These are phyloP conservation scores for Tapirus terrestris DNA, from an alignment of 2,113 vertebrate genomes.

Conservation along the genomic window DNA sequence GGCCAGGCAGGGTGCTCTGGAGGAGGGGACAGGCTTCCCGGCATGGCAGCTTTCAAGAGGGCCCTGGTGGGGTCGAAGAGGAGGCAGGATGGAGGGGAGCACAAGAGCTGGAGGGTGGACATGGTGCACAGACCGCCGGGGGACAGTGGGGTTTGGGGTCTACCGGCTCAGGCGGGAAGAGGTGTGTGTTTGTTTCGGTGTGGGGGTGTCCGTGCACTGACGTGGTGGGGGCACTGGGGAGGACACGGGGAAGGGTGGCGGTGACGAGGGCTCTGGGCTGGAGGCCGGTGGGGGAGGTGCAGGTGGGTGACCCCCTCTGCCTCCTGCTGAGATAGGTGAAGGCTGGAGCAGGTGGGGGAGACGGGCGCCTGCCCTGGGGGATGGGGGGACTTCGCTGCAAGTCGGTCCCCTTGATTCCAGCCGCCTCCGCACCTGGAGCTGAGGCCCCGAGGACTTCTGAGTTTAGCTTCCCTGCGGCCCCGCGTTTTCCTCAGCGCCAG, in stretches of 20 bases:
- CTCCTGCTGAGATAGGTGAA: background rate
- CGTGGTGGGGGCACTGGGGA: no score
- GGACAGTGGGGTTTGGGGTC: no score
- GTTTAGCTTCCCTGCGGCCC: no score
- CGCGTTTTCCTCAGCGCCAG: background rate
- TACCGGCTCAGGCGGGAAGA: no score
- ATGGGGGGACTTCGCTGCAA: accelerated
- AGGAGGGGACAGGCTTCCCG: background rate
- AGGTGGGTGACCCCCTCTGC: background rate
- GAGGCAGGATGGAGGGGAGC: background rate
- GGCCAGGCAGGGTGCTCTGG: background rate
- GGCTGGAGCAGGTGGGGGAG: background rate
- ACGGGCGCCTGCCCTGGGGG: background rate
- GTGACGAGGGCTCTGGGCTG: background rate
- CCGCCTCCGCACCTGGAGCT: no score
- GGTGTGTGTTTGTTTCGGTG: background rate
- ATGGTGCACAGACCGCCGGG: accelerated
- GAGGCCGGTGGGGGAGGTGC: no score
- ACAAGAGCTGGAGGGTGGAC: background rate
- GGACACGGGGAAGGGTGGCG: background rate
- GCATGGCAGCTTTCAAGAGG: no score
- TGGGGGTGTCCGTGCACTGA: no score
- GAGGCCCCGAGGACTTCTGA: no score
- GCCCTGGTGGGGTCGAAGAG: background rate
- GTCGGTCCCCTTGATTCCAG: background rate